Percentiles rank a stretch among this genome's conserved stretches.
These are phyloP conservation scores for Alaudala cheleensis DNA, from an alignment of 2,113 vertebrate species.

Conservation along the genomic window DNA sequence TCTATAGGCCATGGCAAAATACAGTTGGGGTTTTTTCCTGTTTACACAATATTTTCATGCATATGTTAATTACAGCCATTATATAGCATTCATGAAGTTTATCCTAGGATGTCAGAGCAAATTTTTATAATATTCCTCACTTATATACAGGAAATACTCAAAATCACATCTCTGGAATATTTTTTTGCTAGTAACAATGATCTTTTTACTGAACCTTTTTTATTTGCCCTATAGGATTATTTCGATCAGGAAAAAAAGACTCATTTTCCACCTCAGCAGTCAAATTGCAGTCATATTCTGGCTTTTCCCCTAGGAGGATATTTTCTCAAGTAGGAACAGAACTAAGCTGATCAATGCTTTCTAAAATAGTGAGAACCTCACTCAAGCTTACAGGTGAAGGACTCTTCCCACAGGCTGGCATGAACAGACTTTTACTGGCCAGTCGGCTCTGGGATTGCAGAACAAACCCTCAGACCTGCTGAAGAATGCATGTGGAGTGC, in stretches of 20 bases:
- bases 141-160: neutral
- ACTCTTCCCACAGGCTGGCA: neutral
- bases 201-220: neutral
- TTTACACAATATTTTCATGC: neutral
- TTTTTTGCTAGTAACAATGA: neutral
- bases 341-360: neutral
- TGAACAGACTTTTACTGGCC: neutral
- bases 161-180: neutral
- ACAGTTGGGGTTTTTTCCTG: neutral
- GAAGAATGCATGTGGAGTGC: neutral
- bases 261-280: neutral
- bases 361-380: neutral
- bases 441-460: neutral
- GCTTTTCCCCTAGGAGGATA: neutral
- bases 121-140: neutral
- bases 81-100: neutral
- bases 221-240: neutral
- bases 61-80: neutral
- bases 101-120: neutral
- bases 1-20: neutral
- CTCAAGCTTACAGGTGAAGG: fast-evolving
- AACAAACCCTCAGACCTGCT: neutral
- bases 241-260: neutral
- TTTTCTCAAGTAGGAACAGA: neutral
- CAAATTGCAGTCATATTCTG: neutral